These are phyloP conservation scores for Laothoe populi DNA, from an alignment of 2,888 invertebrate species.

Conservation along the genomic window DNA sequence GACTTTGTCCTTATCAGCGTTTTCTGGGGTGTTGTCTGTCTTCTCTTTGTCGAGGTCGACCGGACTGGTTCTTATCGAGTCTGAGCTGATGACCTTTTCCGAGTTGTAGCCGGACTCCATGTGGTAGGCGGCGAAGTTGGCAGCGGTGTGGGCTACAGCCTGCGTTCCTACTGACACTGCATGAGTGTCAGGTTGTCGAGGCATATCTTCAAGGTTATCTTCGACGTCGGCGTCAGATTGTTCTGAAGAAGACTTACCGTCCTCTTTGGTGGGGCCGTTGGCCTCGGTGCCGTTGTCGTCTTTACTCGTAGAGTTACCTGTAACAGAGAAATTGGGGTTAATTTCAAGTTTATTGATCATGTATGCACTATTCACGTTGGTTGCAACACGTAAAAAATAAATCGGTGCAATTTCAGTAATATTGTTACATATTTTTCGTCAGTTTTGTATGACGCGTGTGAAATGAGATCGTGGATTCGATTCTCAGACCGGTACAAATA, in stretches of 20 bases:
- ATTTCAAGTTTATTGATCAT: background rate
- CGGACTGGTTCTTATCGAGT: conserved; percentile 77
- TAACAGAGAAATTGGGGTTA: conserved; percentile 36
- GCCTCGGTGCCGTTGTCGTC: conserved; percentile 64
- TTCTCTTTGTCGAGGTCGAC: conserved; percentile 82
- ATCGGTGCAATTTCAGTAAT: too few species aligned
- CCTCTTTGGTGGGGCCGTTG: conserved; percentile 68
- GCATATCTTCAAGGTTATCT: conserved; percentile 88
- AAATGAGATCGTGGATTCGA: too few species aligned
- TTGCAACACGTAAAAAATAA: too few species aligned
- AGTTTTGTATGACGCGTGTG: too few species aligned
- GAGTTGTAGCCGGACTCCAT: conserved; percentile 89
- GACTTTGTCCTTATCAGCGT: conserved; percentile 82
- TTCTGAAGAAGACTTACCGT: conserved; percentile 86
- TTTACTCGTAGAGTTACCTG: conserved; percentile 71
- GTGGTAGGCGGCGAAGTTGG: conserved; percentile 79
- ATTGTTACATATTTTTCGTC: too few species aligned
- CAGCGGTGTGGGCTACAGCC: conserved; percentile 68
- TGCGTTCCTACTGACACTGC: conserved; percentile 59
- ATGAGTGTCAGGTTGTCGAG: conserved; percentile 59
- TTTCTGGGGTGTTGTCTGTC: conserved; percentile 83
- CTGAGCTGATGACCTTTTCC: conserved; percentile 75
- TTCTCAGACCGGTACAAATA: too few species aligned
- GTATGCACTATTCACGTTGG: background rate
- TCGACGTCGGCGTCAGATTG: conserved; percentile 93